phyloP scores from a whole-genome alignment of 1,140 invertebrate species.

The Maniola jurtina region DNA sequence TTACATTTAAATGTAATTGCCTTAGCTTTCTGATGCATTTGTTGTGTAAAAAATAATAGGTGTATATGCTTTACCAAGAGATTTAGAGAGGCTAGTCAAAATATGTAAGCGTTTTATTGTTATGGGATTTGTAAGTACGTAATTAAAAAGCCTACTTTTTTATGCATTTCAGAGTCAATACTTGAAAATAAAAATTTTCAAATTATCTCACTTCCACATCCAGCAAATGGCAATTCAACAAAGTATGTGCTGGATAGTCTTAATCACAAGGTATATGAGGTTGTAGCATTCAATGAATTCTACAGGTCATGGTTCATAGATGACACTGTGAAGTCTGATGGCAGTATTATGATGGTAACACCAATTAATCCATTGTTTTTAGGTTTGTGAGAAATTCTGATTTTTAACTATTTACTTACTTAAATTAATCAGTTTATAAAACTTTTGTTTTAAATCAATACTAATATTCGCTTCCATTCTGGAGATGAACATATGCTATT shows the following conservation, averaged over 20 bases:
- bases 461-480: too few relatives aligned
- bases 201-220: conserved; percentile 86
- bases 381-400: conserved; percentile 50
- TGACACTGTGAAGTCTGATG: conserved; percentile 83
- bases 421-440: too few relatives aligned
- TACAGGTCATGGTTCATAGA: conserved; percentile 50
- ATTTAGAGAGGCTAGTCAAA: too few relatives aligned
- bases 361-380: conserved; percentile 87
- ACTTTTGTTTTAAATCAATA: too few relatives aligned
- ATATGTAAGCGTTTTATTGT: too few relatives aligned
- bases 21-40: background rate
- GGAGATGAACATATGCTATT: too few relatives aligned
- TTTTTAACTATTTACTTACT: background rate
- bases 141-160: too few relatives aligned
- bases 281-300: conserved; percentile 78
- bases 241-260: conserved; percentile 81
- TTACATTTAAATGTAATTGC: conserved; percentile 43
- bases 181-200: conserved; percentile 83
- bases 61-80: background rate
- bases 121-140: too few relatives aligned
- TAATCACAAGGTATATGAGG: conserved; percentile 74
- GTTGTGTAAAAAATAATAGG: too few relatives aligned
- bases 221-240: conserved; percentile 79
- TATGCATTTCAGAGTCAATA: conserved; percentile 74
- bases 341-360: conserved; percentile 84